Conservation (phyloP, 2,888 invertebrate genomes). For the Argynnis bischoffii region DNA sequence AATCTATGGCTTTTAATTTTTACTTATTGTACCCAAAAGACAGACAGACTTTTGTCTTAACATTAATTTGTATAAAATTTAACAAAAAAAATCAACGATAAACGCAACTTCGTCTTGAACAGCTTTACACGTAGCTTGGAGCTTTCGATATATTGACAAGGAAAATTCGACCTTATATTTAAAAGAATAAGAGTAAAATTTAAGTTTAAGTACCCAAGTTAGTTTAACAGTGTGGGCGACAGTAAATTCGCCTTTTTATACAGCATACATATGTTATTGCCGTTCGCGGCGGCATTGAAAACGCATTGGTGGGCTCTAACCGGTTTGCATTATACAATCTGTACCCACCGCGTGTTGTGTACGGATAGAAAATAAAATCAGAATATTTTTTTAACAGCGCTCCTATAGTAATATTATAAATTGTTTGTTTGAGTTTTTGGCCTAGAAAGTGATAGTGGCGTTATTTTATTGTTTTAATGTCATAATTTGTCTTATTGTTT, state of each 20-base stretch:
- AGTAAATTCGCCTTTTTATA: conserved; percentile 51
- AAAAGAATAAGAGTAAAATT: conserved; percentile 14
- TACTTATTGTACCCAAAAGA: neutral
- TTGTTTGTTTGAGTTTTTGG: too few species aligned
- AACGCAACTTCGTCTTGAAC: conserved; percentile 35
- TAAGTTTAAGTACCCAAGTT: neutral
- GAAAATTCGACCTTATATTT: conserved; percentile 4
- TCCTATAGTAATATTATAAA: too few species aligned
- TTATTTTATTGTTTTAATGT: too few species aligned
- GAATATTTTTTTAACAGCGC: too few species aligned
- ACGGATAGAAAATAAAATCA: conserved; percentile 47
- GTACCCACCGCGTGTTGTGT: conserved; percentile 58
- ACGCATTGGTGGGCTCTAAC: conserved; percentile 69
- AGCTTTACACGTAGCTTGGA: conserved; percentile 30
- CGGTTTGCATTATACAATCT: conserved; percentile 67
- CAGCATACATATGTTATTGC: conserved; percentile 67
- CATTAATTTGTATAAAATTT: conserved; percentile 32
- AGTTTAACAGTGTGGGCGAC: conserved; percentile 42
- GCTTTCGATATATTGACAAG: neutral
- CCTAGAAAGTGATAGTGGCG: too few species aligned
- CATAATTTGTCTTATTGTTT: too few species aligned
- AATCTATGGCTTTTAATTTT: too few species aligned
- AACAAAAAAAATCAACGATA: conserved; percentile 41
- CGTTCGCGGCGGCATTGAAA: conserved; percentile 56
- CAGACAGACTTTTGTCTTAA: neutral